Evolutionary conservation across 2,888 invertebrate species (phyloP).

Genomic region (Drosophila pegasa): DNA sequence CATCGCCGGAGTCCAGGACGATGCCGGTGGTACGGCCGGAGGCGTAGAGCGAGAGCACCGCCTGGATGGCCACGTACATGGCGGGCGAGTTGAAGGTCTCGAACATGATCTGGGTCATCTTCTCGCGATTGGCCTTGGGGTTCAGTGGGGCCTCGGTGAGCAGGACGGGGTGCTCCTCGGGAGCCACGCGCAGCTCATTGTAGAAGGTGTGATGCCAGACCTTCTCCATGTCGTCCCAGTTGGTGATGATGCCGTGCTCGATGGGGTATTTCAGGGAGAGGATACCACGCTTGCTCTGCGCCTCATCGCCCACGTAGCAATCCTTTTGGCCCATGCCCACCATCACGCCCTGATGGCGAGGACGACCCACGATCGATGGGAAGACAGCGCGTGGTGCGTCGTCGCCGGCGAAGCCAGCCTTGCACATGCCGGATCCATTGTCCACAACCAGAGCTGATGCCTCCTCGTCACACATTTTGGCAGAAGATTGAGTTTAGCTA

Average conservation of each 20-base stretch:
- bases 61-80: conserved; percentile 98
- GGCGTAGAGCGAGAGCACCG: conserved; percentile 96
- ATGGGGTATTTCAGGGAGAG: conserved; percentile 98
- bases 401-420: conserved; percentile 98
- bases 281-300: conserved; percentile 98
- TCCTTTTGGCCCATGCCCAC: conserved; percentile 99
- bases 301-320: conserved; percentile 98
- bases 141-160: conserved; percentile 95
- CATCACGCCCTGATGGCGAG: conserved; percentile 97
- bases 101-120: conserved; percentile 97
- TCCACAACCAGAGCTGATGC: conserved; percentile 96
- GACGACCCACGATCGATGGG: conserved; percentile 97
- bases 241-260: conserved; percentile 98
- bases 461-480: conserved; percentile 95
- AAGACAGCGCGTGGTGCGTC: conserved; percentile 96
- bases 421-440: conserved; percentile 99
- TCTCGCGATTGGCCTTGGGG: conserved; percentile 95
- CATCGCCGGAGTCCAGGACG: conserved; percentile 97
- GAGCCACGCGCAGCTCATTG: conserved; percentile 98
- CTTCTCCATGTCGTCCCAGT: conserved; percentile 99
- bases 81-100: conserved; percentile 97
- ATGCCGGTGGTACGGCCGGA: conserved; percentile 99
- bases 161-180: conserved; percentile 95
- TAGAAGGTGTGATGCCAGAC: conserved; percentile 99
- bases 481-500: conserved; percentile 35